Evolutionary conservation across 2,797 vertebrate species (phyloP).

Genomic region (Premnoplex brunnescens): DNA sequence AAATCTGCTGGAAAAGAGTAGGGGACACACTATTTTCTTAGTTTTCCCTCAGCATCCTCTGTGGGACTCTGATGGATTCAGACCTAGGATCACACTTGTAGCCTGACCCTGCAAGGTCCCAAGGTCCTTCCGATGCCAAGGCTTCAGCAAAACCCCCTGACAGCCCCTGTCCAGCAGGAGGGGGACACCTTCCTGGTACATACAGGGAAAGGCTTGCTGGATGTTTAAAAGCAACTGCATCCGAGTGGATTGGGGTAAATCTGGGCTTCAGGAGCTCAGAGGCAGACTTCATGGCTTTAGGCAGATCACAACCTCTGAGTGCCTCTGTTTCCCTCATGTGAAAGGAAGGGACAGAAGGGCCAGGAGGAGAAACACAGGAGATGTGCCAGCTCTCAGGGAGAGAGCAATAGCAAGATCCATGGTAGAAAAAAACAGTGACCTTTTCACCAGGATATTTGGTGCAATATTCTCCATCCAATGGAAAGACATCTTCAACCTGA

Average conservation of each 20-base stretch:
- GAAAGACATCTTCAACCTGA: fast-evolving
- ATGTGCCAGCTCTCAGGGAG: neutral
- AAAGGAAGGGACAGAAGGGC: neutral
- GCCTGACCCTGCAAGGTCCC: neutral
- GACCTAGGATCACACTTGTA: neutral
- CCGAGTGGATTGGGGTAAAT: neutral
- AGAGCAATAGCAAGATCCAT: neutral
- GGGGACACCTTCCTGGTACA: neutral
- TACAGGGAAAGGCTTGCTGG: neutral
- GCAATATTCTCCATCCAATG: fast-evolving
- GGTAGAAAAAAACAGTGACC: neutral
- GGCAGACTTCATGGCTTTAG: neutral
- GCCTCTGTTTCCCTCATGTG: neutral
- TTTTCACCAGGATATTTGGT: neutral
- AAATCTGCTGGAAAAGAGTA: neutral
- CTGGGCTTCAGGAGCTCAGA: neutral
- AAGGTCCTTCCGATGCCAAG: neutral
- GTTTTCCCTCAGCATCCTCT: neutral
- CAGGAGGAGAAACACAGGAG: neutral
- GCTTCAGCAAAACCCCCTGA: neutral
- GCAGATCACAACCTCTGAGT: neutral
- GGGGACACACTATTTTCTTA: neutral
- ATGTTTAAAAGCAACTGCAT: neutral
- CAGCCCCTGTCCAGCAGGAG: neutral
- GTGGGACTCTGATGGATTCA: neutral